Percentiles rank a stretch among this genome's conserved stretches.
Conservation (phyloP, 2,888 invertebrate genomes). For the Yponomeuta evonymella region DNA sequence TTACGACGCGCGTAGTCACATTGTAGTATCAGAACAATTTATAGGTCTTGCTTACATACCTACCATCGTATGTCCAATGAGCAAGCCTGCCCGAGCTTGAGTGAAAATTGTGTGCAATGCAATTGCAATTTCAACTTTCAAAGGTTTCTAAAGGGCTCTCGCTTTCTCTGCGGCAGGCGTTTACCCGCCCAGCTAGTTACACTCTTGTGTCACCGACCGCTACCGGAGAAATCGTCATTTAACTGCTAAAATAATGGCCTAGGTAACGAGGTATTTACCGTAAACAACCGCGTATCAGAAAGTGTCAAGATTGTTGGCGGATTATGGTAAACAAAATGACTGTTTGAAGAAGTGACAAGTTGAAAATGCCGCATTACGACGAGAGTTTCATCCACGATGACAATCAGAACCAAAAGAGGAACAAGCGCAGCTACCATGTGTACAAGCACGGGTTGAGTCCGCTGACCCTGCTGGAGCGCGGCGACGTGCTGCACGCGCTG, state of each 20-base stretch:
- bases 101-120: constrained; percentile 27
- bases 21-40: constrained; percentile 8
- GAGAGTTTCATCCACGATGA: constrained; percentile 71
- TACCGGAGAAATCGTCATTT: constrained; percentile 12
- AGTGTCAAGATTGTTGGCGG: neutral
- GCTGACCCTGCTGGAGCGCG: constrained; percentile 46
- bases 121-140: constrained; percentile 49
- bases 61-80: neutral
- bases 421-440: constrained; percentile 70
- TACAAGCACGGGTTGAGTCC: constrained; percentile 65
- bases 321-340: neutral
- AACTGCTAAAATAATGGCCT: constrained; percentile 1
- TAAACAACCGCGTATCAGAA: neutral
- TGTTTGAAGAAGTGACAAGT: neutral
- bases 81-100: constrained; percentile 13
- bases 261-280: neutral
- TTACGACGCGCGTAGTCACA: constrained; percentile 4
- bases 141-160: constrained; percentile 61
- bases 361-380: constrained; percentile 71
- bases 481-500: constrained; percentile 50
- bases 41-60: neutral
- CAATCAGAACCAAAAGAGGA: constrained; percentile 64
- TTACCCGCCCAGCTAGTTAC: constrained; percentile 29
- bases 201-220: constrained; percentile 11
- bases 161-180: constrained; percentile 44